Base-by-base conservation (phyloP, 23 tunicate genomes). In the Aplidium turbinatum region DNA sequence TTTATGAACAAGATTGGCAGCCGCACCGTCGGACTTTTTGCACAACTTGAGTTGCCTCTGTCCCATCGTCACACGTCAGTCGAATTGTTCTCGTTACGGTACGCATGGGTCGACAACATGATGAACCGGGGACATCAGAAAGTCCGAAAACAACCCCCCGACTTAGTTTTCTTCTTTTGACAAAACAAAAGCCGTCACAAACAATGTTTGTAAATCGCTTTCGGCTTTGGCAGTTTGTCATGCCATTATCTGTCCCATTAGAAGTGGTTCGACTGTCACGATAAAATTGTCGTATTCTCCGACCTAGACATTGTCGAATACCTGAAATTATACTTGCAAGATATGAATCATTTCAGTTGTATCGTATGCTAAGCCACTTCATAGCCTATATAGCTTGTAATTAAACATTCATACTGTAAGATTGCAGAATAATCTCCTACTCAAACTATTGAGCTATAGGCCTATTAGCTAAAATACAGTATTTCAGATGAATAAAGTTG, bases 1-100 rank as follows among this genome's bases (percentile, higher is more conserved):
- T n/a, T n/a, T n/a, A n/a, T n/a, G n/a, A n/a, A n/a, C 97, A 90
- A 26, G 85, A 38, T 52, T 76, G 54, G 55, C 97, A 90, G 6
- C 81, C 97, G 50, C 97, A 90, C 32, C 72, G 71, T 29, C 77
- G 69, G 3, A 90, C 89, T 72, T 83, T 83, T 9, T 75, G 64
- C 42, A 90, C 66, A 24, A 54, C 48, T 24, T 68, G 72, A n/a
- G 24, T 70, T 19, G 64, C 64, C 32, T 24, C 24, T 4, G 70
- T 30, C 58, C 90, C 97, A 46, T 90, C 78, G 1, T 77, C 75
- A 45, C 97, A 90, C 9, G 22, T 36, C 71, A 90, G 60, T 42
- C 56, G 74, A 4, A 83, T 45, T 5, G 69, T 39, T 54, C 52
- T 79, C 0, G 57, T 31, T 30, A 69, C 63, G 13, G 63, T 55